These are phyloP conservation scores for Panthera tigris DNA, from an alignment of 2,113 vertebrate genomes.

Conservation along the genomic window DNA sequence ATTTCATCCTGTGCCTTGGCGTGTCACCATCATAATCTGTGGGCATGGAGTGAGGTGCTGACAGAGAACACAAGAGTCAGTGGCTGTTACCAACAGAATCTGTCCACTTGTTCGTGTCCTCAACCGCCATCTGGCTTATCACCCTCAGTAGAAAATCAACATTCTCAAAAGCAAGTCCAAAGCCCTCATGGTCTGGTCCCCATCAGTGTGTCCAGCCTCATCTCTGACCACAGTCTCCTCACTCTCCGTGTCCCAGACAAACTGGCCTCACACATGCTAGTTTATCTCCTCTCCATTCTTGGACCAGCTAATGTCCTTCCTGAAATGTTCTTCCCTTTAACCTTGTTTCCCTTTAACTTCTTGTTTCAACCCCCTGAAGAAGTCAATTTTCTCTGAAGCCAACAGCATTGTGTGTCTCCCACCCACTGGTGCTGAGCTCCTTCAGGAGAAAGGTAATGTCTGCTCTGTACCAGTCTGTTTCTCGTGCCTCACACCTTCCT, in stretches of 20 bases:
- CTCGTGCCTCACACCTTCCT: not conserved
- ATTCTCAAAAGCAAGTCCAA: not conserved
- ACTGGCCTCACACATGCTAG: not conserved
- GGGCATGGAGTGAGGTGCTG: not conserved
- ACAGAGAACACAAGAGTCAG: not conserved
- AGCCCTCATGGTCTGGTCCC: not conserved
- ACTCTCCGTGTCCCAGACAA: not conserved
- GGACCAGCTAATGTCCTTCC: not conserved
- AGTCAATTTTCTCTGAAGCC: not conserved
- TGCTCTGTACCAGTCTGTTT: not conserved
- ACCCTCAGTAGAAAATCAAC: not conserved
- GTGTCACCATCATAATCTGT: not conserved
- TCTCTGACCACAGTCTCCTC: not conserved
- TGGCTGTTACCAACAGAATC: fast-evolving
- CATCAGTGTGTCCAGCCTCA: not conserved
- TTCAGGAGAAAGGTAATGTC: not conserved
- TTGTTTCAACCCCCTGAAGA: not conserved
- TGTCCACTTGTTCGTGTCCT: not conserved
- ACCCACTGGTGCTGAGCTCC: not conserved
- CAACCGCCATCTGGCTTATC: not conserved
- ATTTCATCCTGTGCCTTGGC: not conserved
- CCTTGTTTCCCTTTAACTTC: not conserved
- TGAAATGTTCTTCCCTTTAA: not conserved
- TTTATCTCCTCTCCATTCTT: not conserved
- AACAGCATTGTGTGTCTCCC: not conserved